Percentiles rank a stretch among this genome's conserved stretches.
Conservation (phyloP, 1,140 invertebrate species). For the Bombus superbus region DNA sequence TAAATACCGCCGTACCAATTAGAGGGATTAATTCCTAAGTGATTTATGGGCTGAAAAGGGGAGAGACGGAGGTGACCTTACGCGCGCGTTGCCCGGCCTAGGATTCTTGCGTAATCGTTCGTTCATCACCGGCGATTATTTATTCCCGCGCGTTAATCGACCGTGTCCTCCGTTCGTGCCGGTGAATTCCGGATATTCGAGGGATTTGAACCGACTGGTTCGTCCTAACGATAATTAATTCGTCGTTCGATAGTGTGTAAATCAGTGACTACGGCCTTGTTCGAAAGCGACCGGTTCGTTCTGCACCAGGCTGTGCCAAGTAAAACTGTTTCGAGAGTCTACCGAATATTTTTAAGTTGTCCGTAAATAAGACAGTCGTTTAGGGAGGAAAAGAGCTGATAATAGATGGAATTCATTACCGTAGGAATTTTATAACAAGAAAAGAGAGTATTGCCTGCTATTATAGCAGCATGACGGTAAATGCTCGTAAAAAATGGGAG, state of each 20-base stretch:
- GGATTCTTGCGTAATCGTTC: conserved; percentile 60
- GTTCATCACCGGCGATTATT: conserved; percentile 44
- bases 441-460: too few relatives aligned
- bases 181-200: conserved; percentile 7
- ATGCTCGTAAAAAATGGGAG: too few relatives aligned
- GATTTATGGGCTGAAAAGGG: conserved; percentile 70
- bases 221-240: conserved; percentile 34
- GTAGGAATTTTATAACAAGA: too few relatives aligned
- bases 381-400: accelerated
- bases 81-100: conserved; percentile 34
- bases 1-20: conserved; percentile 71
- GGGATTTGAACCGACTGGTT: not conserved
- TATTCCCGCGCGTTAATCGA: conserved; percentile 50
- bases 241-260: conserved; percentile 17
- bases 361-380: too few relatives aligned
- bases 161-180: not conserved
- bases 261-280: conserved; percentile 18
- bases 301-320: not conserved
- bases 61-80: conserved; percentile 62
- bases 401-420: too few relatives aligned
- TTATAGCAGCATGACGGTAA: too few relatives aligned
- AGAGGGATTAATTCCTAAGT: conserved; percentile 74
- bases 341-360: not conserved
- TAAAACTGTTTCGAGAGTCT: not conserved
- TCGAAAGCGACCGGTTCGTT: not conserved